phyloP scores from a whole-genome alignment of 92 coral and sea anemone genomes.

The Zoanthus sociatus region DNA sequence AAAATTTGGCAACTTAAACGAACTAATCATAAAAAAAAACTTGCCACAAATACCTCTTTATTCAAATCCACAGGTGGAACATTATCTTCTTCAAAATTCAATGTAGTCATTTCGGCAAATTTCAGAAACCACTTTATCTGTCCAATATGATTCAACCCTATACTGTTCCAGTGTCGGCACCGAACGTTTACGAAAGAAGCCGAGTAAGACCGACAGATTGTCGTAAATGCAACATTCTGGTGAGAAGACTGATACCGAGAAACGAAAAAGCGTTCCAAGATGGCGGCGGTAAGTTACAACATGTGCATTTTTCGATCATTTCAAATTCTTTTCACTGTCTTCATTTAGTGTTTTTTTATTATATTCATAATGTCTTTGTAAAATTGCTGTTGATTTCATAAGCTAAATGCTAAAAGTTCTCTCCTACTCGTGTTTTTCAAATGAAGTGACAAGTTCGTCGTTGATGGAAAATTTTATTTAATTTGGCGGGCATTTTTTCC shows the following conservation, averaged over 20 bases:
- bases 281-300: slow-evolving; percentile 99
- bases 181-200: neutral
- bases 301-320: slow-evolving; percentile 70
- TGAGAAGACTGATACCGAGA: slow-evolving; percentile 16
- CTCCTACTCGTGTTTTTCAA: too few species aligned
- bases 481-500: too few species aligned
- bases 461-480: too few species aligned
- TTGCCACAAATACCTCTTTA: slow-evolving; percentile 49
- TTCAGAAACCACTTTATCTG: neutral
- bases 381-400: too few species aligned
- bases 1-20: too few species aligned
- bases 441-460: too few species aligned
- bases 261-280: slow-evolving; percentile 72
- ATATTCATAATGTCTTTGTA: too few species aligned
- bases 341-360: too few species aligned
- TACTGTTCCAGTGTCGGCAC: slow-evolving; percentile 31
- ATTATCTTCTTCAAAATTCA: slow-evolving; percentile 73
- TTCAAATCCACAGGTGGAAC: slow-evolving; percentile 7
- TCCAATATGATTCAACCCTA: slow-evolving; percentile 17
- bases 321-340: neutral
- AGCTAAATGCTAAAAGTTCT: too few species aligned
- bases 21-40: neutral
- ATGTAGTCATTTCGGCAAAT: slow-evolving; percentile 65
- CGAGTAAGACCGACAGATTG: slow-evolving; percentile 7
- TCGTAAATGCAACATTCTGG: neutral